Evolutionary conservation across 2,888 invertebrate genomes (phyloP).

Genomic region (Homarus gammarus): DNA sequence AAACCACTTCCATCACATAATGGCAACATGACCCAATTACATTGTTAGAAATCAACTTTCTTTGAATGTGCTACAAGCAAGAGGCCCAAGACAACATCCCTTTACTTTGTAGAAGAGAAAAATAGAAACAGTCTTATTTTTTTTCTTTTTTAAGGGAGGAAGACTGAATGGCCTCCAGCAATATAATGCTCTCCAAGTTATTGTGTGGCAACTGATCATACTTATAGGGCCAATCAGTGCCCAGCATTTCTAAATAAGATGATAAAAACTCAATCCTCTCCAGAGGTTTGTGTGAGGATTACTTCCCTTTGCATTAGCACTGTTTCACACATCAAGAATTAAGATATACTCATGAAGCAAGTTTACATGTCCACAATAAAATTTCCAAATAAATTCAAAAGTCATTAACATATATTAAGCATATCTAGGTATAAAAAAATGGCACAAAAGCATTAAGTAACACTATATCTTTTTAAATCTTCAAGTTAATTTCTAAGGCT

Average conservation of each 20-base stretch:
- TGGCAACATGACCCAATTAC: neutral
- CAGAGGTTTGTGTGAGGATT: neutral
- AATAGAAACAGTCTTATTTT: neutral
- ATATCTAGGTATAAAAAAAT: constrained; percentile 1
- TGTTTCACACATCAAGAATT: constrained; percentile 3
- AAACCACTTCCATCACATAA: neutral
- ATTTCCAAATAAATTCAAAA: neutral
- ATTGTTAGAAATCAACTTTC: neutral
- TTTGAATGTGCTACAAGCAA: constrained; percentile 30
- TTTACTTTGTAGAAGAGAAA: constrained; percentile 12
- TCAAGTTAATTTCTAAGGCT: constrained; percentile 5
- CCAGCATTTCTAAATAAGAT: constrained; percentile 2
- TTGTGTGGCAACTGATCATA: constrained; percentile 23
- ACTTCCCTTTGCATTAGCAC: neutral
- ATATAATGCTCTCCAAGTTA: neutral
- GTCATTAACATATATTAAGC: constrained; percentile 1
- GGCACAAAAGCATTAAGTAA: constrained; percentile 1
- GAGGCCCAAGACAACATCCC: constrained; percentile 15
- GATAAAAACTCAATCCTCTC: neutral
- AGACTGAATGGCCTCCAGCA: constrained; percentile 12
- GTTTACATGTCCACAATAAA: neutral
- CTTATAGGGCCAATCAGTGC: constrained; percentile 23
- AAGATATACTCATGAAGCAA: neutral
- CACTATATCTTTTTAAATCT: neutral
- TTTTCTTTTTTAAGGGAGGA: neutral